A percentile compares a stretch with the other conserved stretches of the same genome.
phyloP scores from a whole-genome alignment of 1,140 invertebrate species.

The Plectrocnemia conspersa region DNA sequence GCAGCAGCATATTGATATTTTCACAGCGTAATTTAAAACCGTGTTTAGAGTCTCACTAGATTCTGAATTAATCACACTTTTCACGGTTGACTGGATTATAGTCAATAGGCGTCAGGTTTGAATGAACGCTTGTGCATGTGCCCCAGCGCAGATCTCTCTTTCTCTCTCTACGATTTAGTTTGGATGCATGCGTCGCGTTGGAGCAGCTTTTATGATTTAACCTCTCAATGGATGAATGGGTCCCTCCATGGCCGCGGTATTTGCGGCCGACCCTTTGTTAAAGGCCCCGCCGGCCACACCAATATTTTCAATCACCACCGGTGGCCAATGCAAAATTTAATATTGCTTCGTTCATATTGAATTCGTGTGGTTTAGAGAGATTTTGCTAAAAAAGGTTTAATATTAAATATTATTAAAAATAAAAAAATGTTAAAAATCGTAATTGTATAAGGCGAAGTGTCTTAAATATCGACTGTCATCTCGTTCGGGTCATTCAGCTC shows the following conservation, averaged over 20 bases:
- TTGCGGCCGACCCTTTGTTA: slow-evolving; percentile 8
- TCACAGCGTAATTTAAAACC: too few relatives aligned
- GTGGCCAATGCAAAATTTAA: slow-evolving; percentile 8
- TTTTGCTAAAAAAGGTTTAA: too few relatives aligned
- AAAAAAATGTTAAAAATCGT: too few relatives aligned
- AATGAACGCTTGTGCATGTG: background rate
- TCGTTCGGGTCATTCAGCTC: too few relatives aligned
- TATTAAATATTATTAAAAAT: too few relatives aligned
- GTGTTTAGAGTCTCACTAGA: slow-evolving; percentile 1
- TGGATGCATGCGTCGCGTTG: background rate
- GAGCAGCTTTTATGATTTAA: slow-evolving; percentile 9
- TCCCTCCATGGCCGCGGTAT: background rate
- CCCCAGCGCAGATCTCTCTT: too few relatives aligned
- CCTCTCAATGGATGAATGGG: slow-evolving; percentile 10
- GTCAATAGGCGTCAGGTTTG: background rate
- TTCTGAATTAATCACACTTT: background rate
- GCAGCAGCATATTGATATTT: too few relatives aligned
- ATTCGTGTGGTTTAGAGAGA: too few relatives aligned
- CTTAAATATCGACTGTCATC: too few relatives aligned
- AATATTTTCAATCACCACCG: slow-evolving; percentile 19
- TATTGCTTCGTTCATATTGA: too few relatives aligned
- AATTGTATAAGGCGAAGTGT: too few relatives aligned
- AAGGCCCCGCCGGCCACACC: background rate
- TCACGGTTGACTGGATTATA: background rate
- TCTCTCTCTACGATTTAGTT: too few relatives aligned